These are phyloP conservation scores for Muscidifurax raptorellus DNA, from an alignment of 1,140 invertebrate species.

Conservation along the genomic window DNA sequence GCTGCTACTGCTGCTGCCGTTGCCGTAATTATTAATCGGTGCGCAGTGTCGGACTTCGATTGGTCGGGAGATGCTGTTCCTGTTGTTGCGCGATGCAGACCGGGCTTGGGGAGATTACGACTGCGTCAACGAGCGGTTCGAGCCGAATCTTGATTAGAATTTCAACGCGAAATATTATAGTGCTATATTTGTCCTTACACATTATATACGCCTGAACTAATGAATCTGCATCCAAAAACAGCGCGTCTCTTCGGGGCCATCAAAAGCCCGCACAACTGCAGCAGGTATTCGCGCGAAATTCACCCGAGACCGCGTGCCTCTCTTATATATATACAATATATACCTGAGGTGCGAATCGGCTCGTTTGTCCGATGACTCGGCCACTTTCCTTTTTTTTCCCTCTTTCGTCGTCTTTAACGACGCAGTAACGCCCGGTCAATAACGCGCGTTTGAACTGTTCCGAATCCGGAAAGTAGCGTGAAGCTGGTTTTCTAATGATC, in stretches of 20 bases:
- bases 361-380: conserved; percentile 55
- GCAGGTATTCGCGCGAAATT: conserved; percentile 28
- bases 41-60: conserved; percentile 46
- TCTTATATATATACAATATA: background rate
- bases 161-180: too few species aligned
- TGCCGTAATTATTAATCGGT: conserved; percentile 73
- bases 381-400: background rate
- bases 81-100: background rate
- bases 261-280: conserved; percentile 18
- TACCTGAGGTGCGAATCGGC: conserved; percentile 58
- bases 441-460: conserved; percentile 47
- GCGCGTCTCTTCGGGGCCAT: background rate
- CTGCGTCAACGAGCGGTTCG: too few species aligned
- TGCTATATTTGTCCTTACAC: too few species aligned
- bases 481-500: conserved; percentile 46
- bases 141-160: background rate
- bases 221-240: background rate
- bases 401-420: conserved; percentile 5
- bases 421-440: background rate
- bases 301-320: background rate
- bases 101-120: background rate
- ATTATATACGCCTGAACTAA: background rate
- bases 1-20: conserved; percentile 16
- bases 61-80: background rate
- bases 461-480: conserved; percentile 48